Evolutionary conservation across 2,888 invertebrate species (phyloP).

Genomic region (Polietes domitor): DNA sequence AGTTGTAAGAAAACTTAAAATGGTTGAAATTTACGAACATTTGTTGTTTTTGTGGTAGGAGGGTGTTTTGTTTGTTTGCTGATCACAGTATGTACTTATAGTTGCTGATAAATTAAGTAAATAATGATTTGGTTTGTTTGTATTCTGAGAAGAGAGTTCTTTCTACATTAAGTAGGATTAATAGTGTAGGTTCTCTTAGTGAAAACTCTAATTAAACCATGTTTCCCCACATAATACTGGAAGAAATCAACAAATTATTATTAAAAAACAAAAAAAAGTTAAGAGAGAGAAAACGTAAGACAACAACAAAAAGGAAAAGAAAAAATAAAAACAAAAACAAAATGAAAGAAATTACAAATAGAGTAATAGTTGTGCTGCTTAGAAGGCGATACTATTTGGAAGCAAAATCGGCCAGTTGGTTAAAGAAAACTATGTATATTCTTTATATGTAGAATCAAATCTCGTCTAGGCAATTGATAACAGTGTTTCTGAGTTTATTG

Average conservation of each 20-base stretch:
- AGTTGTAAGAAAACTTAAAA: conserved; percentile 38
- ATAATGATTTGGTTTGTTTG: conserved; percentile 46
- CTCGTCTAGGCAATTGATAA: no score
- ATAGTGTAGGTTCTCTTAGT: conserved; percentile 72
- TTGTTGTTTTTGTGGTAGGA: conserved; percentile 41
- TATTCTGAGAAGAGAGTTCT: conserved; percentile 25
- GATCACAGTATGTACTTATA: conserved; percentile 57
- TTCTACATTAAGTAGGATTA: conserved; percentile 62
- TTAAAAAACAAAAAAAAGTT: conserved; percentile 68
- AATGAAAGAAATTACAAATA: conserved; percentile 11
- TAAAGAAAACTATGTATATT: no score
- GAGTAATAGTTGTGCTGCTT: not conserved
- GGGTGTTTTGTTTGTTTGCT: conserved; percentile 27
- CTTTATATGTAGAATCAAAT: no score
- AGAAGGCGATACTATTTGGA: not conserved
- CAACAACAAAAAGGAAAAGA: conserved; percentile 56
- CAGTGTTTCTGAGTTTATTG: no score
- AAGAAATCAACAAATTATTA: conserved; percentile 71
- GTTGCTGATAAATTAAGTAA: conserved; percentile 33
- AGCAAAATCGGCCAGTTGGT: not conserved
- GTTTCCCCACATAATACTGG: conserved; percentile 78
- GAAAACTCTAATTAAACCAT: conserved; percentile 77
- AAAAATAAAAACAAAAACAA: conserved; percentile 49
- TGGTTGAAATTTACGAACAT: conserved; percentile 64
- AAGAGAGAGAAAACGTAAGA: conserved; percentile 35